Evolutionary conservation across 2,888 invertebrate genomes (phyloP).

Genomic region (Drosophila suboccidentalis): DNA sequence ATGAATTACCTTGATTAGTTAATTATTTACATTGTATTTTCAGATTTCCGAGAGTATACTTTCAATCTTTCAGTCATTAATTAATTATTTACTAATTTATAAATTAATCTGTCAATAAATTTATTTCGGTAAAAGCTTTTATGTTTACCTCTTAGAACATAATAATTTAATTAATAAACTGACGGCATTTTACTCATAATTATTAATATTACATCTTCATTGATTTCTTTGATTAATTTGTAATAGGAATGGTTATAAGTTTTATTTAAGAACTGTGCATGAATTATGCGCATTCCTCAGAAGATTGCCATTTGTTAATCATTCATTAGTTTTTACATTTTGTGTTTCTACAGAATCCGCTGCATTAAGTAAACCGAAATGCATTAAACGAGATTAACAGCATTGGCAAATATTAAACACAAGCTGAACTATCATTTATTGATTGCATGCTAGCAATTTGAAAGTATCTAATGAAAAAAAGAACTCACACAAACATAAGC

Average conservation of each 20-base stretch:
- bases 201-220: too few relatives aligned
- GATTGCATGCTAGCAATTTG: constrained; percentile 62
- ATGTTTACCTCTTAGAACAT: too few relatives aligned
- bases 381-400: constrained; percentile 51
- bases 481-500: constrained; percentile 14
- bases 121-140: too few relatives aligned
- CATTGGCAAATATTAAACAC: constrained; percentile 29
- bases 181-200: too few relatives aligned
- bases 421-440: constrained; percentile 61
- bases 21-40: too few relatives aligned
- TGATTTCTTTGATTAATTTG: too few relatives aligned
- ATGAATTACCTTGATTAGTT: too few relatives aligned
- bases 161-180: too few relatives aligned
- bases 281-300: too few relatives aligned
- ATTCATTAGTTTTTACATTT: background rate
- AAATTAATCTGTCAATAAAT: background rate
- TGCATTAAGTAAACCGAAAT: constrained; percentile 58
- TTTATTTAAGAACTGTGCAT: too few relatives aligned
- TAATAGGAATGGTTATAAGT: too few relatives aligned
- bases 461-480: constrained; percentile 37
- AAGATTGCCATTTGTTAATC: too few relatives aligned
- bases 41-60: background rate
- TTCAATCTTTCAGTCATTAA: background rate
- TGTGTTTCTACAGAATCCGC: background rate
- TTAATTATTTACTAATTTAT: constrained; percentile 2